These are phyloP conservation scores for Bothrops alternatus DNA, from an alignment of 2,797 vertebrate species.

Conservation along the genomic window DNA sequence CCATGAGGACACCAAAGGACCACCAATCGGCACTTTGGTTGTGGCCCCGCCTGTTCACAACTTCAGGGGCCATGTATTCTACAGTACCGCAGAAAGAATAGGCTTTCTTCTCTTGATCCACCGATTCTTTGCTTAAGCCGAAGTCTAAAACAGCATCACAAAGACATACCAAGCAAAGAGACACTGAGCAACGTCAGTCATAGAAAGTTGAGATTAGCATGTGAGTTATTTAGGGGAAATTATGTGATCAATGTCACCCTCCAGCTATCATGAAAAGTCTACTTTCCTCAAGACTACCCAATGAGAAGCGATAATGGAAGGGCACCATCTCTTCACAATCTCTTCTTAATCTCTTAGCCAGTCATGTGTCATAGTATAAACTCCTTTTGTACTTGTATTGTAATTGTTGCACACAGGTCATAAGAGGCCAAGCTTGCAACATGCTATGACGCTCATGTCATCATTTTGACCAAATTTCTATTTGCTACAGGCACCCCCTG, in stretches of 20 bases:
- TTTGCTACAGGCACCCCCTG: not conserved
- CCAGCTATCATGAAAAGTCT: not conserved
- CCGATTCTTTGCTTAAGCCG: conserved; percentile 98
- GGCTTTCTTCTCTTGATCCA: conserved; percentile 97
- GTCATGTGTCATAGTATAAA: not conserved
- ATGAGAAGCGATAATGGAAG: not conserved
- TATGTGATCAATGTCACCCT: too few species aligned
- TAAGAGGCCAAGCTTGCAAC: not conserved
- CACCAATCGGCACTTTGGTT: conserved; percentile 99
- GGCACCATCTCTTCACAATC: not conserved
- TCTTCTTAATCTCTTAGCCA: not conserved
- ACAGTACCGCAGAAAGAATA: conserved; percentile 99
- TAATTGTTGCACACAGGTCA: not conserved
- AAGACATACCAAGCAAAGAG: conserved; percentile 64
- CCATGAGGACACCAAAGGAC: conserved; percentile 98
- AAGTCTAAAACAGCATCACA: conserved; percentile 82
- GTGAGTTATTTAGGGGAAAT: not conserved
- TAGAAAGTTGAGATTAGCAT: not conserved
- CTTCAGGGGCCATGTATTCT: conserved; percentile 99
- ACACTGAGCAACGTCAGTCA: not conserved
- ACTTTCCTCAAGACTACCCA: not conserved
- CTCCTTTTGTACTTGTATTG: not conserved
- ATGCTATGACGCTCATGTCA: not conserved
- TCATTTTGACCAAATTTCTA: not conserved
- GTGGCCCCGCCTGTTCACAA: conserved; percentile 97